Evolutionary conservation across 2,888 invertebrate species (phyloP).

Genomic region (Spodoptera exigua): DNA sequence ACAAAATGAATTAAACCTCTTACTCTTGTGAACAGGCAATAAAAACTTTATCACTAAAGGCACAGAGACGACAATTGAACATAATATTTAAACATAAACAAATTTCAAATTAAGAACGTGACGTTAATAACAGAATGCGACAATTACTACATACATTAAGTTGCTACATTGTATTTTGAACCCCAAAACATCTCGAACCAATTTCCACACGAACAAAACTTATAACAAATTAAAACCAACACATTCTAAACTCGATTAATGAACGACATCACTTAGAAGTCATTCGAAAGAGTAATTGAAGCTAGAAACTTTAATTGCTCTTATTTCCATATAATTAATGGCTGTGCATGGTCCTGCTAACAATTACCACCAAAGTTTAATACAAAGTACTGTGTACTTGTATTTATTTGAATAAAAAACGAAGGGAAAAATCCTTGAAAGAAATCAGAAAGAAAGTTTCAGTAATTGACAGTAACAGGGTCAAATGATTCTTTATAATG

Average conservation of each 20-base stretch:
- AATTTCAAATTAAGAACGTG: too few relatives aligned
- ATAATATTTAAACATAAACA: too few relatives aligned
- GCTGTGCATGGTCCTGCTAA: slow-evolving; percentile 52
- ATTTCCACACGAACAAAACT: background rate
- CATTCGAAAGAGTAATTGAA: slow-evolving; percentile 63
- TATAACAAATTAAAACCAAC: slow-evolving; percentile 22
- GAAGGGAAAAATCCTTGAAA: slow-evolving; percentile 19
- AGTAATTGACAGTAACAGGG: slow-evolving; percentile 49
- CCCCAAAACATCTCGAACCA: too few relatives aligned
- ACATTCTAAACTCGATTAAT: slow-evolving; percentile 65
- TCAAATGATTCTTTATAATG: slow-evolving; percentile 50
- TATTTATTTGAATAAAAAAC: slow-evolving; percentile 45
- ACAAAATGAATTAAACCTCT: too few relatives aligned
- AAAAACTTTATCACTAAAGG: too few relatives aligned
- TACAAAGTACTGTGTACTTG: slow-evolving; percentile 39
- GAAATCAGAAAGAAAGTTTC: slow-evolving; percentile 34
- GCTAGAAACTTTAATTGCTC: slow-evolving; percentile 71
- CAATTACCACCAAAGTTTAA: slow-evolving; percentile 33
- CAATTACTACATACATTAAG: too few relatives aligned
- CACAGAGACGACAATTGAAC: too few relatives aligned
- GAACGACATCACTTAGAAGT: slow-evolving; percentile 62
- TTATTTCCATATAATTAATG: slow-evolving; percentile 61
- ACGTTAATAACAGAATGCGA: too few relatives aligned
- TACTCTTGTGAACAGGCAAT: too few relatives aligned
- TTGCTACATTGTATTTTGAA: too few relatives aligned